Conservation (phyloP, 2,113 vertebrate genomes). For the Neopipo cinnamomea region DNA sequence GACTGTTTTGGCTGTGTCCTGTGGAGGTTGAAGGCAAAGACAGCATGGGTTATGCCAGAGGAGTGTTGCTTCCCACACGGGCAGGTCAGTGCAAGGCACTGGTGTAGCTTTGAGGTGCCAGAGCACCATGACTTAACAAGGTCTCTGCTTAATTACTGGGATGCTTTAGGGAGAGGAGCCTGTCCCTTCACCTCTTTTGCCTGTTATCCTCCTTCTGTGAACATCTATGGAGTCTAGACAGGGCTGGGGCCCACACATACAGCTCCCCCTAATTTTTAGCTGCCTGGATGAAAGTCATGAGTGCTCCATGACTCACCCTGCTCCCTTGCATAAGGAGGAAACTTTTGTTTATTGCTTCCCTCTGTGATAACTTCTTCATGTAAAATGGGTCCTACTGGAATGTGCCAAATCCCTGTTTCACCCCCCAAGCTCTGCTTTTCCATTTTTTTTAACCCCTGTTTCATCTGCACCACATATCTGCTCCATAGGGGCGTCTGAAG, state of each 20-base stretch:
- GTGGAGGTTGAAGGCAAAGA: neutral
- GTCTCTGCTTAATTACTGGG: neutral
- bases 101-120: neutral
- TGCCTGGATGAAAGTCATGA: neutral
- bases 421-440: neutral
- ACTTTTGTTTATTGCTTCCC: neutral
- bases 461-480: neutral
- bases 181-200: neutral
- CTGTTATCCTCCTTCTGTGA: neutral
- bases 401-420: neutral
- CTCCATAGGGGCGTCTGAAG: neutral
- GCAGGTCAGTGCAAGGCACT: accelerated
- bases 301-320: neutral
- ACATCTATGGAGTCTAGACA: neutral
- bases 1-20: neutral
- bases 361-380: neutral
- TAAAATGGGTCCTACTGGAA: neutral
- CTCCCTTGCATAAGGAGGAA: neutral
- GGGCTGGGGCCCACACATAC: neutral
- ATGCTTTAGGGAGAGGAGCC: neutral
- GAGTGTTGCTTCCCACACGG: neutral
- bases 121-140: neutral
- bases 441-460: accelerated
- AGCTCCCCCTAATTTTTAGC: neutral
- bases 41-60: accelerated